Percentiles rank a stretch among this genome's conserved stretches.
Conservation (phyloP, 1,140 invertebrate species). For the Gonatopus flavifemur region DNA sequence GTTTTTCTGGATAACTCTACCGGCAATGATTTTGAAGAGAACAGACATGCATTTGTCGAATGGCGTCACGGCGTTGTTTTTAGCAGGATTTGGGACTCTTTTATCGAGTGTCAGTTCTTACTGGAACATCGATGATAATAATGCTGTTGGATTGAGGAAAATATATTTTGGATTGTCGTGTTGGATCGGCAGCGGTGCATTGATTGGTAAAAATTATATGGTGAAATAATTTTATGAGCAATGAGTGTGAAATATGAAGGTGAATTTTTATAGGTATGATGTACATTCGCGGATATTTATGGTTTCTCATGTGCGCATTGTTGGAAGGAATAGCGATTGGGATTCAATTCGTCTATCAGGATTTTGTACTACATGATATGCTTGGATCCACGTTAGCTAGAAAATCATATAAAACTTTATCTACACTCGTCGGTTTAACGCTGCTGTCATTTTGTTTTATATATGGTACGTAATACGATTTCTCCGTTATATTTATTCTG, state of each 20-base stretch:
- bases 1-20: constrained; percentile 41
- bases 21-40: constrained; percentile 22
- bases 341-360: constrained; percentile 13
- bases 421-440: constrained; percentile 17
- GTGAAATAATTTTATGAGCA: not conserved
- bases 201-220: constrained; percentile 7
- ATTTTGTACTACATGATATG: constrained; percentile 17
- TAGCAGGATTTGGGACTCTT: constrained; percentile 14
- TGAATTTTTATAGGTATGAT: constrained; percentile 6
- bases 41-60: not conserved
- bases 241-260: not conserved
- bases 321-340: constrained; percentile 17
- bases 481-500: too few species aligned
- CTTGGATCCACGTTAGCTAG: constrained; percentile 9
- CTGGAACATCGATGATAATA: not conserved
- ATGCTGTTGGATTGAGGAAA: constrained; percentile 12
- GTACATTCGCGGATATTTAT: not conserved
- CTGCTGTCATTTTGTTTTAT: constrained; percentile 17
- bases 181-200: constrained; percentile 9
- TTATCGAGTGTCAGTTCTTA: constrained; percentile 10
- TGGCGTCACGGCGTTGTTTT: not conserved
- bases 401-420: constrained; percentile 13
- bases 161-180: constrained; percentile 22
- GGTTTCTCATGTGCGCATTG: constrained; percentile 9
- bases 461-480: constrained; percentile 20